Evolutionary conservation across 2,113 vertebrate genomes (phyloP).

Genomic region (Engraulis encrasicolus): DNA sequence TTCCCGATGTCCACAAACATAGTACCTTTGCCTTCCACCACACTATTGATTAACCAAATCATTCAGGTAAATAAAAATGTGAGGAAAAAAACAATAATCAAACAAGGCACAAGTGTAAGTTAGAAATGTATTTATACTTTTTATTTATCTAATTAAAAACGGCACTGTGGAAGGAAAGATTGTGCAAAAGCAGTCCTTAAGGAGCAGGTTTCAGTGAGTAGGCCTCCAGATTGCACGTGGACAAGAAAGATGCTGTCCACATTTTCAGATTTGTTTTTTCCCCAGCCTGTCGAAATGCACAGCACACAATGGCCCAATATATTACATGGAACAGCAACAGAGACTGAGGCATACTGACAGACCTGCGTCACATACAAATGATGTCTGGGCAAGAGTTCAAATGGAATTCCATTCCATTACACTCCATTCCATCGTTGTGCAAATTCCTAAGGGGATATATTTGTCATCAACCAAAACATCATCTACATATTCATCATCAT

Average conservation of each 20-base stretch:
- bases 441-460: conserved; percentile 20
- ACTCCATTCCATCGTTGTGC: conserved; percentile 1
- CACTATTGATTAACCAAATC: background rate
- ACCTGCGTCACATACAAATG: background rate
- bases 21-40: background rate
- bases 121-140: background rate
- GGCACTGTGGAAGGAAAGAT: background rate
- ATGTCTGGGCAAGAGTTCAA: conserved; percentile 12
- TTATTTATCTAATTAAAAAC: background rate
- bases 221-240: background rate
- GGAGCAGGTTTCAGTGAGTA: background rate
- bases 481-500: conserved; percentile 5
- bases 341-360: background rate
- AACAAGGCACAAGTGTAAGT: background rate
- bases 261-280: background rate
- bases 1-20: too few relatives aligned
- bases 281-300: too few relatives aligned
- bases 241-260: background rate
- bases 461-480: background rate
- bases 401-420: background rate
- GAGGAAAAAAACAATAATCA: background rate
- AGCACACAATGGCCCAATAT: background rate
- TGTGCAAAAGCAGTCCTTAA: background rate
- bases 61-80: background rate
- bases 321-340: background rate